Base-by-base conservation (phyloP, 2,888 invertebrate genomes). In the Synergus itoensis region DNA sequence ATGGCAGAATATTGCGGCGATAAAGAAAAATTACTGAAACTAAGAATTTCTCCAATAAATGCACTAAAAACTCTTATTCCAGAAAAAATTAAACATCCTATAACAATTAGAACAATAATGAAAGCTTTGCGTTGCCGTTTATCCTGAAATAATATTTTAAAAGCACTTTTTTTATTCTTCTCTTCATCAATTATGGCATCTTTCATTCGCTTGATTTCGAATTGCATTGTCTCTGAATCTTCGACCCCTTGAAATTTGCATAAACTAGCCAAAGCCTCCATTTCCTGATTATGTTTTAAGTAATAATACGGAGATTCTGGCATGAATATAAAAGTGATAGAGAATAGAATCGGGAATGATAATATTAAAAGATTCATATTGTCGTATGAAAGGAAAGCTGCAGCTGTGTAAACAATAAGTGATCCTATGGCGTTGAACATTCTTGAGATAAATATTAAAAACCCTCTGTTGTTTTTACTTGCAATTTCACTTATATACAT, bases 231-330 rank as follows among this genome's bases (percentile, higher is more conserved):
- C 14, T 91, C 89, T 43, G 91, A 89, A 36, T 92, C 88, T 18
- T 90, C 88, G 81, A 92, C 92, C 18, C 81, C 64, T 36, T 95
- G 92, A 2, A 96, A 92, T 88, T 93, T 93, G 85, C 94, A 93
- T 73, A 96, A 89, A 0, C 94, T 93, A 63, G 91, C 87, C 77
- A 94, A 93, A 0, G 95, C 95, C n/a, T 93, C 93, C 79, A 93
- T 91, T 57, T 94, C 93, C 11, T 92, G 91, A 45, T 93, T 92
- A 11, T 93, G 93, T 76, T 94, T 93, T 41, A 94, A 92, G 87
- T 93, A 93, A 87, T 93, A 94, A 86, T 95, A 94, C 0, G 96
- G 96, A 2, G 95, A 94, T 89, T 96, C 96, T 0, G 95, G 95
- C 93, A 95, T 94, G 62, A 94, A 93, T 69, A 93, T 92, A 88